Evolutionary conservation across 2,888 invertebrate species (phyloP), one percentile per base, ranked within the genome.

Genomic region (Drosophila mimica): DNA sequence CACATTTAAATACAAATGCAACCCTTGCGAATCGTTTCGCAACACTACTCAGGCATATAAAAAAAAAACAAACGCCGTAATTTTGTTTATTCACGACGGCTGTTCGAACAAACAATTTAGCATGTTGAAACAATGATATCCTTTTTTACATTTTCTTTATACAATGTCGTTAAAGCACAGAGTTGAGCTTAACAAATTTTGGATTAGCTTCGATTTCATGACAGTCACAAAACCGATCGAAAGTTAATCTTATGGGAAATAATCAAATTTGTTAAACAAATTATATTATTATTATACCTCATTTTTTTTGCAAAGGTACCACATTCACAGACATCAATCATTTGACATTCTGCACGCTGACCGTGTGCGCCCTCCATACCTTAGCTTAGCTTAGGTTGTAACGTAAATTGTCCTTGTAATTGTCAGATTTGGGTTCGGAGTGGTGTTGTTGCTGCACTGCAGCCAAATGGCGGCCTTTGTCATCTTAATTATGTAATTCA

Each of bases 361-460:
- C 61, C 3, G 52, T 77, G 38, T 83, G 28, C 91, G 61, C 90
- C 91, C 0, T 93, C 88, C 80, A 96, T 94, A 17, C 97, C 97
- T 88, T 96, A 95, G 86, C n/a, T n/a, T n/a, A n/a, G n/a, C n/a
- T n/a, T n/a, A n/a, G n/a, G n/a, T n/a, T n/a, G n/a, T n/a, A n/a
- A n/a, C n/a, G n/a, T n/a, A n/a, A n/a, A n/a, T n/a, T n/a, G n/a
- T n/a, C n/a, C n/a, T n/a, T n/a, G n/a, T n/a, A n/a, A n/a, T n/a
- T n/a, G n/a, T n/a, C n/a, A n/a, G n/a, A n/a, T n/a, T 40, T 7
- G 6, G 28, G 0, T 2, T 31, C 7, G 7, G 28, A 6, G 17
- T 63, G 28, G 13, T 28, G 30, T 38, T 38, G 13, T 6, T 33
- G 15, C 60, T 68, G 33, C 38, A 68, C 30, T 67, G n/a, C 30